Percentiles rank a stretch among this genome's conserved stretches.
Conservation (phyloP, 2,113 vertebrate species). For the Bettongia penicillata region DNA sequence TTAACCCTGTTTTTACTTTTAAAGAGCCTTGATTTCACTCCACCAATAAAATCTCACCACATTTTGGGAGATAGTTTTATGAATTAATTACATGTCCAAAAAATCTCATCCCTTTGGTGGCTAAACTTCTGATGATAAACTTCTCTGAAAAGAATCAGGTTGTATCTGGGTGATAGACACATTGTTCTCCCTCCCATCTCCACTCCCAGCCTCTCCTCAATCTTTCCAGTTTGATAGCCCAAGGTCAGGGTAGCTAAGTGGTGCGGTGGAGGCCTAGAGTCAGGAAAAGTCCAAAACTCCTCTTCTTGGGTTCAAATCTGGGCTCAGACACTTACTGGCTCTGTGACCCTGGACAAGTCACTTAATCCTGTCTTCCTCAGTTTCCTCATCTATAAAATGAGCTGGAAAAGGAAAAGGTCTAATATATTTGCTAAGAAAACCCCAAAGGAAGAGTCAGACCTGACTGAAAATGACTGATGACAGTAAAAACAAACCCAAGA, state of each 20-base stretch:
- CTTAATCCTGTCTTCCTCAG: background rate
- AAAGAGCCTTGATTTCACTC: background rate
- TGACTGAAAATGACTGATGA: background rate
- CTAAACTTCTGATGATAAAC: background rate
- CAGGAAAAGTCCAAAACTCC: background rate
- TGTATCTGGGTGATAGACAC: background rate
- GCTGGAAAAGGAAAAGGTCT: background rate
- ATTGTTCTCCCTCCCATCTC: background rate
- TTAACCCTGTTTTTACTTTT: background rate
- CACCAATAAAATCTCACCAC: background rate
- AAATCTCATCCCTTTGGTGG: background rate
- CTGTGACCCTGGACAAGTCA: background rate
- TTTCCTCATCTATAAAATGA: background rate
- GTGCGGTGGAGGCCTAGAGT: background rate
- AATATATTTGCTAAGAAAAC: background rate
- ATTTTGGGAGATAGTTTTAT: background rate
- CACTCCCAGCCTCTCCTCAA: background rate
- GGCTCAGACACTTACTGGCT: background rate
- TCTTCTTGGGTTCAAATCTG: background rate
- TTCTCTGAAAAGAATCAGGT: background rate
- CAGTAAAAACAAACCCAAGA: background rate
- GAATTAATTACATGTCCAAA: background rate
- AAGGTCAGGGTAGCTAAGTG: background rate
- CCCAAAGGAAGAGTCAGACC: background rate
- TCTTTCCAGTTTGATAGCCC: background rate